Conservation (phyloP, 2,113 vertebrate genomes). For the Diphyllodes magnificus region DNA sequence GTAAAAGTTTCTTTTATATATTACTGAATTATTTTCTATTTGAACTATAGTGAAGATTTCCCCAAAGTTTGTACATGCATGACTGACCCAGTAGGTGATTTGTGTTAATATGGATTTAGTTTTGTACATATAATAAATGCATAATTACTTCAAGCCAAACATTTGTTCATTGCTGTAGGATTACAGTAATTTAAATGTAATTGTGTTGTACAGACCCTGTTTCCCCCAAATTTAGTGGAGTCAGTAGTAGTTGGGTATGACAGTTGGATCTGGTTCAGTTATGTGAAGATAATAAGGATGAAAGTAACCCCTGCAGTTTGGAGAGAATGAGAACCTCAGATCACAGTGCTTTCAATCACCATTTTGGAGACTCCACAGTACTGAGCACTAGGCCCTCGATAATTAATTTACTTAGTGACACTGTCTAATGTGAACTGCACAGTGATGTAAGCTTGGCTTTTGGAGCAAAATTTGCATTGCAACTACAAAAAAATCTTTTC, state of each 20-base stretch:
- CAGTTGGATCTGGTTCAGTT: neutral
- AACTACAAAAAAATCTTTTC: neutral
- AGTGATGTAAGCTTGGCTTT: neutral
- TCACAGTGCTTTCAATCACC: neutral
- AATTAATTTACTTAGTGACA: neutral
- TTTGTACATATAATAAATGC: constrained; percentile 3
- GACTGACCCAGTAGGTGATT: neutral
- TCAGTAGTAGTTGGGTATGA: neutral
- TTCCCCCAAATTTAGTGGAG: neutral
- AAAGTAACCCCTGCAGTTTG: neutral
- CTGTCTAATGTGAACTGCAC: neutral
- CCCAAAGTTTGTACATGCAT: neutral
- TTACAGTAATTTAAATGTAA: neutral
- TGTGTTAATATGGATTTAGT: neutral
- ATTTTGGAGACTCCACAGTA: neutral
- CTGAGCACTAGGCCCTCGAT: neutral
- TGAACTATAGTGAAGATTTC: neutral
- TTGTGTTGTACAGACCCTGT: neutral
- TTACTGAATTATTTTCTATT: neutral
- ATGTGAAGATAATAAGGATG: neutral
- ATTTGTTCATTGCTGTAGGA: neutral
- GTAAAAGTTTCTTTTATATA: neutral
- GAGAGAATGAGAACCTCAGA: neutral
- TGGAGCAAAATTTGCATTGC: neutral
- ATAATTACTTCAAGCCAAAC: constrained; percentile 24